Evolutionary conservation across 1,140 invertebrate species (phyloP).

Genomic region (Lepidurus packardi): DNA sequence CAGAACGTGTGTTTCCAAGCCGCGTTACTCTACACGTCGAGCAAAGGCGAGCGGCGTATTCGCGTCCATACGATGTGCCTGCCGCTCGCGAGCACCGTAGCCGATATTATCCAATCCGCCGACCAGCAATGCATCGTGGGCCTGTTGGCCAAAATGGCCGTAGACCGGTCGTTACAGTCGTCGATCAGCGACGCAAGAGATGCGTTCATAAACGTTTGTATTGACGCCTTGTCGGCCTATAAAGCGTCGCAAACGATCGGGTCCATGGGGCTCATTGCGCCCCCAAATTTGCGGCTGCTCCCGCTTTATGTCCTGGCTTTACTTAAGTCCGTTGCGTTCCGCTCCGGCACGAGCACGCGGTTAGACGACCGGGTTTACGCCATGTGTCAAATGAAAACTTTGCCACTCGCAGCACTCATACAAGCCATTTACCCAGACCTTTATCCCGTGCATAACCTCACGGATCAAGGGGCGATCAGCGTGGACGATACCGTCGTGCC

Average conservation of each 20-base stretch:
- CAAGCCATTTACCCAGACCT: constrained; percentile 87
- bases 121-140: constrained; percentile 92
- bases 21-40: constrained; percentile 94
- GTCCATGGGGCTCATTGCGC: constrained; percentile 61
- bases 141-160: constrained; percentile 92
- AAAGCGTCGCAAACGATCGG: constrained; percentile 59
- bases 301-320: constrained; percentile 86
- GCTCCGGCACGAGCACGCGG: constrained; percentile 75
- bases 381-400: constrained; percentile 88
- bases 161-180: constrained; percentile 80
- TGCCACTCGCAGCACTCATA: constrained; percentile 74
- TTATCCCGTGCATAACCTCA: constrained; percentile 78
- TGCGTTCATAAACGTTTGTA: constrained; percentile 88
- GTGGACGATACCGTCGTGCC: constrained; percentile 43
- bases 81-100: constrained; percentile 75
- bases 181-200: constrained; percentile 88
- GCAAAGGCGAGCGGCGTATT: constrained; percentile 94
- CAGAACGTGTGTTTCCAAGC: constrained; percentile 95
- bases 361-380: constrained; percentile 88
- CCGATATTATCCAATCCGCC: constrained; percentile 82
- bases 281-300: constrained; percentile 67
- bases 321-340: constrained; percentile 82
- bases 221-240: constrained; percentile 83
- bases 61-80: constrained; percentile 94
- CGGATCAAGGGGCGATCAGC: constrained; percentile 49